phyloP scores from a whole-genome alignment of 2,797 vertebrate species.

The Mormyrus hasselquistii region DNA sequence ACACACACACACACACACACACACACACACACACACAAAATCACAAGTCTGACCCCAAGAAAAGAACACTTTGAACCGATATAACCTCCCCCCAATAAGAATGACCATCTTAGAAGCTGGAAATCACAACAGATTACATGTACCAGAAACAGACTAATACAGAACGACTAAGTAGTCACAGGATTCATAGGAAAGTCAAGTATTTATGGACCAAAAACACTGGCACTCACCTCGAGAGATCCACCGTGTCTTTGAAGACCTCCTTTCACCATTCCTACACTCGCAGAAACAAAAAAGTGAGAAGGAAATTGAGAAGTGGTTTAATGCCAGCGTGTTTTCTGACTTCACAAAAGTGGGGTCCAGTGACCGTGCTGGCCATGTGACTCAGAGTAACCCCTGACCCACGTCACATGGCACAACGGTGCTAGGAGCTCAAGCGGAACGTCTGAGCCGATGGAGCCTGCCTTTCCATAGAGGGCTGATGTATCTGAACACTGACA shows the following conservation, averaged over 20 bases:
- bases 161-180: neutral
- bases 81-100: neutral
- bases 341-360: neutral
- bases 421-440: constrained; percentile 27
- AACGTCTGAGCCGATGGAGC: constrained; percentile 32
- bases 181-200: neutral
- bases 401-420: neutral
- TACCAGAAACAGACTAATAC: neutral
- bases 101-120: neutral
- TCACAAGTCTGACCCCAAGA: neutral
- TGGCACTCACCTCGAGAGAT: constrained; percentile 44
- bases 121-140: neutral
- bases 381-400: neutral
- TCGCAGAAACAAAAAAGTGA: constrained; percentile 31
- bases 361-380: neutral
- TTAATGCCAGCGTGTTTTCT: neutral
- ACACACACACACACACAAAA: no score
- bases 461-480: constrained; percentile 53
- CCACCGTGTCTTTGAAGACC: constrained; percentile 30
- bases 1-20: no score
- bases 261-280: constrained; percentile 25
- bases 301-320: neutral
- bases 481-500: constrained; percentile 38
- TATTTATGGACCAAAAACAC: neutral
- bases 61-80: neutral